phyloP scores from a whole-genome alignment of 2,888 invertebrate genomes.

The Argyra leucocephala region DNA sequence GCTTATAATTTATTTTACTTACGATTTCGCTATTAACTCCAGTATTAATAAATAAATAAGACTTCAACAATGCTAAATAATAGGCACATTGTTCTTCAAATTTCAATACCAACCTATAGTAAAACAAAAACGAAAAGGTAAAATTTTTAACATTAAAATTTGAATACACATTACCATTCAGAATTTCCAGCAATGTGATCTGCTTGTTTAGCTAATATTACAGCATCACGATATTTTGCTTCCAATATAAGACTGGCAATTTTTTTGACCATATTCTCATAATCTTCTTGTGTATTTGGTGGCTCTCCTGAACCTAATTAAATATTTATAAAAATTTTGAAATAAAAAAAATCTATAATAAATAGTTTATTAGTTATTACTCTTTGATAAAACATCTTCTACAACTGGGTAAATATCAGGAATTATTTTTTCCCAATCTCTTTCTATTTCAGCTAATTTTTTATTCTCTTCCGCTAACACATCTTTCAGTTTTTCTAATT shows the following conservation, averaged over 20 bases:
- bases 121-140: neutral
- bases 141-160: neutral
- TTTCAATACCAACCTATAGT: slow-evolving; percentile 27
- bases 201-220: slow-evolving; percentile 35
- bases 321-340: neutral
- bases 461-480: slow-evolving; percentile 50
- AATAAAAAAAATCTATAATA: neutral
- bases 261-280: slow-evolving; percentile 33
- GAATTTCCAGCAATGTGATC: slow-evolving; percentile 38
- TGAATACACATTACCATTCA: slow-evolving; percentile 26
- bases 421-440: slow-evolving; percentile 36
- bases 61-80: slow-evolving; percentile 35
- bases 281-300: slow-evolving; percentile 32
- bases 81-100: slow-evolving; percentile 38
- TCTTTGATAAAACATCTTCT: slow-evolving; percentile 31
- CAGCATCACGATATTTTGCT: slow-evolving; percentile 37
- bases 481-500: slow-evolving; percentile 42
- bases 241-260: slow-evolving; percentile 33
- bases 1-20: slow-evolving; percentile 24
- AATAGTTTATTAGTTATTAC: slow-evolving; percentile 23
- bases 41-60: slow-evolving; percentile 36
- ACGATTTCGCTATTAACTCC: slow-evolving; percentile 35
- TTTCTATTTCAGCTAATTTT: slow-evolving; percentile 46
- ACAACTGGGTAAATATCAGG: slow-evolving; percentile 35
- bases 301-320: slow-evolving; percentile 18